phyloP scores from a whole-genome alignment of 2,888 invertebrate genomes.

The Mellilla xanthometata region DNA sequence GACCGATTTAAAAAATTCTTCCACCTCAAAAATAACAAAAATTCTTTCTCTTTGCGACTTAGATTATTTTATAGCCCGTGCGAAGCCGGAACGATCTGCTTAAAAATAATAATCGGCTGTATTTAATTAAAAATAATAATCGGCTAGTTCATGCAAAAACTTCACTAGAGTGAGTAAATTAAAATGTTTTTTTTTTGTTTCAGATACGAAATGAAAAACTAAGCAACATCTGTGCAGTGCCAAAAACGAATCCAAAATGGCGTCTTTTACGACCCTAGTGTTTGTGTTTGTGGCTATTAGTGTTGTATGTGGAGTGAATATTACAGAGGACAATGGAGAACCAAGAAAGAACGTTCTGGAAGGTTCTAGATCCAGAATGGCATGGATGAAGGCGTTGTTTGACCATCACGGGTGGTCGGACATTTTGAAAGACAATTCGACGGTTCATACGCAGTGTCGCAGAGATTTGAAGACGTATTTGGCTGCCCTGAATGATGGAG shows the following conservation, averaged over 20 bases:
- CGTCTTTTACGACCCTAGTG: conserved; percentile 50
- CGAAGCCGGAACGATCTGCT: no score
- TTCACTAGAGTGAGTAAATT: no score
- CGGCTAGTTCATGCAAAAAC: no score
- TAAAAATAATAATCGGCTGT: no score
- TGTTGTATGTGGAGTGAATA: conserved; percentile 67
- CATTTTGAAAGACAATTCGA: conserved; percentile 70
- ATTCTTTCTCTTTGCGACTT: no score
- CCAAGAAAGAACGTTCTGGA: conserved; percentile 3
- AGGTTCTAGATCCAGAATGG: conserved; percentile 79
- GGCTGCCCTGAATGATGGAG: conserved; percentile 84
- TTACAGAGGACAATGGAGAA: conserved; percentile 25
- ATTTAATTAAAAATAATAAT: no score
- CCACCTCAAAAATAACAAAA: no score
- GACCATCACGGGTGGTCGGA: conserved; percentile 84
- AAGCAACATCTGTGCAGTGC: conserved; percentile 24
- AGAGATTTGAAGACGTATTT: conserved; percentile 80
- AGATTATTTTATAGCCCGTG: no score
- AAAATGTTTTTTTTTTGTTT: conserved; percentile 32
- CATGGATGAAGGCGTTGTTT: conserved; percentile 85
- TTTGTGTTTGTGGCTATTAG: conserved; percentile 64
- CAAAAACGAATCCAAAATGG: conserved; percentile 31
- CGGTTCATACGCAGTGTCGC: conserved; percentile 70
- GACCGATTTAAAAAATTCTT: no score
- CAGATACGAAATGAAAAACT: conserved; percentile 36